Base-by-base conservation (phyloP, 1,140 invertebrate genomes). In the Penaeus vannamei region DNA sequence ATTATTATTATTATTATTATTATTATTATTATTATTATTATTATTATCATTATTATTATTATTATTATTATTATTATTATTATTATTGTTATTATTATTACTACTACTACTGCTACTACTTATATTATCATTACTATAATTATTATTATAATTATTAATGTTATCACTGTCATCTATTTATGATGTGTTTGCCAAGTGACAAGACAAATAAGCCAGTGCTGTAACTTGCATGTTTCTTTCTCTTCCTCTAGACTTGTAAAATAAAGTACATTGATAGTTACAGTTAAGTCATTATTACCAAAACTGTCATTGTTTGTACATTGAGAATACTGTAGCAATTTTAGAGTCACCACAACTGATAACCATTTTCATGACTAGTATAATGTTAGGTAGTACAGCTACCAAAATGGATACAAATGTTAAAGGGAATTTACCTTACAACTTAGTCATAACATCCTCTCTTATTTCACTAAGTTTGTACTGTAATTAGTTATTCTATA, bases 261-360 rank as follows among this genome's bases (percentile, higher is more conserved):
- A 64, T 84, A 69, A 46, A 66, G 64, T 66, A 84, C 64, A 84
- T 84, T 84, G 29, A 84, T 66, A 66, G 64, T 36, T 69, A 84
- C 22, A 66, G 46, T 84, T 84, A 84, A 84, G 83, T 84, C 83
- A 84, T 84, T 66, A 84, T 84, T 84, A 84, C 83, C 83, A 84
- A 84, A 84, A 64, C 83, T 84, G 83, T 84, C 79, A 81, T 59
- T 81, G 77, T 80, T 80, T 80, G 64, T 84, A 84, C 83, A 84
- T 76, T 84, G 83, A 84, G 64, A 84, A 84, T 84, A 84, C 36
- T 84, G 83, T 84, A 84, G 62, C 83, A 61, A 84, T 61, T 69
- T 61, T 84, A 84, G 61, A 84, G 83, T 69, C 83, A 84, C 83
- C 83, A 84, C 64, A 66, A 84, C 22, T 84, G 83, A 84, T 84